These are phyloP conservation scores for Eulacestoma nigropectus DNA, from an alignment of 2,113 vertebrate genomes.

Conservation along the genomic window DNA sequence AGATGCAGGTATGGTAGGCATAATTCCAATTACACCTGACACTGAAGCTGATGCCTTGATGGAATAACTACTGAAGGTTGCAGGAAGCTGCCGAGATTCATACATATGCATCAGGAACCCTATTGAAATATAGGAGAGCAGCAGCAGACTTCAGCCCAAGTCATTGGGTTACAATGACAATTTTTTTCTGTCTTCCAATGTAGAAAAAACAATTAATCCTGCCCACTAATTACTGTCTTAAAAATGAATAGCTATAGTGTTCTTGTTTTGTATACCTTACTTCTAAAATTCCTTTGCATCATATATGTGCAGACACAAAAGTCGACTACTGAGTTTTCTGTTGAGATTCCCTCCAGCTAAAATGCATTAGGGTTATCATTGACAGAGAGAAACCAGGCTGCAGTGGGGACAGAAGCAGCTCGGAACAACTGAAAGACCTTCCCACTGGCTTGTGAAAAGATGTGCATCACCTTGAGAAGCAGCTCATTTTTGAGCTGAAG, in stretches of 20 bases:
- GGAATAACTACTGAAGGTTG: conserved; percentile 30
- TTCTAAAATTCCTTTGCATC: not conserved
- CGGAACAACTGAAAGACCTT: not conserved
- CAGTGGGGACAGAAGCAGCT: not conserved
- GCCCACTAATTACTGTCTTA: not conserved
- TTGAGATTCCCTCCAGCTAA: not conserved
- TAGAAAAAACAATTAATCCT: not conserved
- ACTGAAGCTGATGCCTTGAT: conserved; percentile 13
- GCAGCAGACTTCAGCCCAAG: not conserved
- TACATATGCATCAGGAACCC: not conserved
- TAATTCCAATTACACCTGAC: conserved; percentile 12
- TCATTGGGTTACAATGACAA: not conserved
- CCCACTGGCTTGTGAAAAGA: not conserved
- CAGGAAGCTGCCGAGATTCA: not conserved
- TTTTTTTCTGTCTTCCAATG: not conserved
- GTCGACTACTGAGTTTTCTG: not conserved
- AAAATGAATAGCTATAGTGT: not conserved
- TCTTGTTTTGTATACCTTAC: not conserved
- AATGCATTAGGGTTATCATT: not conserved
- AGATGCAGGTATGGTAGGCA: not conserved
- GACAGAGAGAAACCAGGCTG: not conserved
- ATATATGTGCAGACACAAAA: not conserved
- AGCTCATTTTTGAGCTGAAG: not conserved
- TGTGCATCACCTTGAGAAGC: not conserved
- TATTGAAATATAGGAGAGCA: not conserved